Evolutionary conservation across 2,113 vertebrate genomes (phyloP), one percentile per base, ranked within the genome.

Genomic region (Elephantulus edwardii): DNA sequence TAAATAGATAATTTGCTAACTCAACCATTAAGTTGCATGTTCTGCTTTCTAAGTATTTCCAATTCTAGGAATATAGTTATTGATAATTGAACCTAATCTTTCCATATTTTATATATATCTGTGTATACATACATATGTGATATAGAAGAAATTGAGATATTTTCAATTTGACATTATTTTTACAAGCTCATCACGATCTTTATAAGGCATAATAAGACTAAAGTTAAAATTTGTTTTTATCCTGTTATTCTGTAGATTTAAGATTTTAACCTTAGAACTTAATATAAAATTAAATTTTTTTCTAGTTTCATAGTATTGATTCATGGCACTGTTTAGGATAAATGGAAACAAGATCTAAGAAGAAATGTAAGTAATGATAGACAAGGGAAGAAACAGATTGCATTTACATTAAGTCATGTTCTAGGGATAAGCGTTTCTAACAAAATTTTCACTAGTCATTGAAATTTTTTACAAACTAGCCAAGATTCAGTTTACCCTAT

Each of bases 341-440:
- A 90, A 56, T 81, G 13, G 62, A 85, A 95, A 78, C 28, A 74
- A 83, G 56, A 85, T 75, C 16, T 83, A 58, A 5, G 14, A 91
- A 83, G 42, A 92, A 66, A 79, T 91, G 62, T 88, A 79, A 81
- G 35, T 85, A 72, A 40, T 81, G 22, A 74, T 58, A 4, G 38
- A 52, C 42, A 82, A 86, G 6, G 35, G 52, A 90, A 68, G 30
- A 88, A 93, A 80, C 24, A 70, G 14, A 46, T 33, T 90, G 11
- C 42, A 42, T 90, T 93, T 91, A 79, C 33, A 82, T 77, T 74
- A 38, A 93, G 40, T 70, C 28, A 74, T 93, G 17, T 86, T 91
- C 30, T 77, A 89, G 58, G 93, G 35, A 62, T 30, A 87, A 52
- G 28, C 20, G 42, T 87, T 91, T 88, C 64, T 93, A 76, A 80